Evolutionary conservation across 2,888 invertebrate genomes (phyloP), one percentile per base, ranked within the genome.

Genomic region (Mythimna ferrago): DNA sequence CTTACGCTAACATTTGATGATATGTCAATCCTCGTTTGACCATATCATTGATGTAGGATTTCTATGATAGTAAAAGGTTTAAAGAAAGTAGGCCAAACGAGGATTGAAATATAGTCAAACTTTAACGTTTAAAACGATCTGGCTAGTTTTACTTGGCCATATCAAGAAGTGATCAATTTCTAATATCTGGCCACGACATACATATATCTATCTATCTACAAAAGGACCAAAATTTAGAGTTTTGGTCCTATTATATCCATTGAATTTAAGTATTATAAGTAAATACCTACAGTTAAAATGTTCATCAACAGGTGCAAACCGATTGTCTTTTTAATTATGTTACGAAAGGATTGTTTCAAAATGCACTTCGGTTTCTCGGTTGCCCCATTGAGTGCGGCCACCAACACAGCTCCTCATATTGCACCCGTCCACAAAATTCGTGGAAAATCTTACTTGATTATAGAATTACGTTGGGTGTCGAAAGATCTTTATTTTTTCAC

Each of bases 321-420:
- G 32, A 75, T 75, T 73, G 66, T 70, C 62, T 81, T 65, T 51
- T 32, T 41, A 32, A 58, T 72, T n/a, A 60, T 14, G 68, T 82
- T 80, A 66, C 84, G 75, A 84, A 83, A 87, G 66, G 76, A 78
- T 82, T 82, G 73, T 82, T 81, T 76, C 85, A 81, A 86, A 84
- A 82, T 73, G 79, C 86, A 84, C 68, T 81, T 78, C 51, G 38
- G 61, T 61, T 61, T 21, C 57, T 79, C 84, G 87, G 83, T 88
- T 88, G 84, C 75, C 26, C 80, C 88, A 88, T 88, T 87, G 86
- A 83, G 83, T 86, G 81, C 88, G 95, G 92, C 95, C 95, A 95
- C 95, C 95, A 86, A 86, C 83, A 87, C 88, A 78, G 92, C 91
- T 68, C 92, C 92, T 95, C 95, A 90, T 86, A 87, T 95, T 95